A percentile compares a stretch with the other conserved stretches of the same genome.
Conservation (phyloP, 2,113 vertebrate genomes). For the Hylia prasina region DNA sequence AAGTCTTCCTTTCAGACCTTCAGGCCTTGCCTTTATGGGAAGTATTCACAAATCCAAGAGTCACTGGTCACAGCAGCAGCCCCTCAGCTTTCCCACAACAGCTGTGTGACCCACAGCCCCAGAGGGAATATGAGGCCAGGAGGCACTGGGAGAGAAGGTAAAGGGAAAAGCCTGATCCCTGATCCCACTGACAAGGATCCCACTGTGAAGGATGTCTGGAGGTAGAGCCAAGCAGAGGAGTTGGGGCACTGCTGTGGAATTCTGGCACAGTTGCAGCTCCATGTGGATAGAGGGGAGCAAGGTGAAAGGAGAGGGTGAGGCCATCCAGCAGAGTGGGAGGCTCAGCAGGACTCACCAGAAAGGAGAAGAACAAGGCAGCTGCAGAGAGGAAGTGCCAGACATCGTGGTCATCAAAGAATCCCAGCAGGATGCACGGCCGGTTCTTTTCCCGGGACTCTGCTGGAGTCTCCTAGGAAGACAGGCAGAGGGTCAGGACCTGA, state of each 20-base stretch:
- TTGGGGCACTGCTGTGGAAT: not conserved
- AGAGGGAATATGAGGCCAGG: not conserved
- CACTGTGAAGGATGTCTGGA: not conserved
- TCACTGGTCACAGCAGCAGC: not conserved
- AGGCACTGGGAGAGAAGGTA: not conserved
- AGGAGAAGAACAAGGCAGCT: conserved; percentile 81
- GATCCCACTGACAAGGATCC: not conserved
- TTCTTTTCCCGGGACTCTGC: conserved; percentile 80
- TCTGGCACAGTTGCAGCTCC: not conserved
- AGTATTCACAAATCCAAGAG: not conserved
- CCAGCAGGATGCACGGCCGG: conserved; percentile 69
- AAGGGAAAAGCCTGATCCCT: not conserved
- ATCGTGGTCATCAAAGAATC: conserved; percentile 80
- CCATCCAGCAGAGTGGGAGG: not conserved
- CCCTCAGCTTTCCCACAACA: not conserved
- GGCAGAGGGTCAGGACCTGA: not conserved
- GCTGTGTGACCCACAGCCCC: not conserved
- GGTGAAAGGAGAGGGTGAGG: not conserved
- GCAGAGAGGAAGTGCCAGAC: conserved; percentile 83
- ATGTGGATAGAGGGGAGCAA: not conserved
- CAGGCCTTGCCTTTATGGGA: not conserved
- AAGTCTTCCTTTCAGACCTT: not conserved
- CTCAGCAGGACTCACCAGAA: conserved; percentile 71
- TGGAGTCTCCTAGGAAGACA: conserved; percentile 69
- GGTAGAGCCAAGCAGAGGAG: not conserved